Conservation (phyloP, 2,797 vertebrate genomes). For the Lindbergichthys nudifrons region DNA sequence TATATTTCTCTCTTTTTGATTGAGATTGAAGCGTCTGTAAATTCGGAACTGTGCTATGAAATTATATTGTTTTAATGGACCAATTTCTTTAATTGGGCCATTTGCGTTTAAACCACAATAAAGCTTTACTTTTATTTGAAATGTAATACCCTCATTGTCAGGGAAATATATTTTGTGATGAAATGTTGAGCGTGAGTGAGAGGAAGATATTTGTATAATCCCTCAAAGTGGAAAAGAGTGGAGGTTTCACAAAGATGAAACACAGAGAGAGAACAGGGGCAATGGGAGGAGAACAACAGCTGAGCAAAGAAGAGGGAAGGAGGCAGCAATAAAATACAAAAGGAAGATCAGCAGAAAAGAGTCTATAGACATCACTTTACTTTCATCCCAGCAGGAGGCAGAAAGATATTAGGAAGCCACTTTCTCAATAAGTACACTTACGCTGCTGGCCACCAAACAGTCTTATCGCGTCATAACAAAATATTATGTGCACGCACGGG, state of each 20-base stretch:
- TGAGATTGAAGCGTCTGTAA: background rate
- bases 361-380: constrained; percentile 45
- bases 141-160: constrained; percentile 48
- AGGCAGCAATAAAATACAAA: constrained; percentile 46
- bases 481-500: constrained; percentile 18
- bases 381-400: constrained; percentile 58
- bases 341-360: constrained; percentile 45
- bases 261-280: background rate
- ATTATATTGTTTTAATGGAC: background rate
- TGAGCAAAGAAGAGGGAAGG: constrained; percentile 35
- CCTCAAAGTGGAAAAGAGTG: constrained; percentile 29
- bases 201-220: constrained; percentile 44
- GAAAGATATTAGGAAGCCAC: constrained; percentile 20
- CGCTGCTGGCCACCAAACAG: constrained; percentile 18
- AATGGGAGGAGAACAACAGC: constrained; percentile 36
- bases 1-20: constrained; percentile 4
- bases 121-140: constrained; percentile 36
- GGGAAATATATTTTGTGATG: constrained; percentile 57
- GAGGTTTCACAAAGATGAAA: constrained; percentile 23
- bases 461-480: constrained; percentile 21
- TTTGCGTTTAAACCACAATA: constrained; percentile 30
- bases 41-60: constrained; percentile 15
- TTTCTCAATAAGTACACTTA: constrained; percentile 29
- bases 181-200: constrained; percentile 52
- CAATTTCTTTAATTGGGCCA: constrained; percentile 16